phyloP scores from a whole-genome alignment of 2,113 vertebrate species.

The Collichthys lucidus region DNA sequence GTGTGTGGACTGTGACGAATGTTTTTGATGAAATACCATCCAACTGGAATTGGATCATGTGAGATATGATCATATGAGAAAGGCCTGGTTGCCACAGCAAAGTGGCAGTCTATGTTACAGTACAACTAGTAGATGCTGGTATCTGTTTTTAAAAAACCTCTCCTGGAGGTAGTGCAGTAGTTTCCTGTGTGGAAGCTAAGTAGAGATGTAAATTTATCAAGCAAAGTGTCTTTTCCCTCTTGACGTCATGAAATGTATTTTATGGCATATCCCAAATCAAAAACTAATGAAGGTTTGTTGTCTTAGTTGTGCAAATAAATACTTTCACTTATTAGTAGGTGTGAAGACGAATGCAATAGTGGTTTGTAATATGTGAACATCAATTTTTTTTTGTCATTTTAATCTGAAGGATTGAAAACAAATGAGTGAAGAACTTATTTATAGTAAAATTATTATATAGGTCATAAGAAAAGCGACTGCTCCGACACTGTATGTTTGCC shows the following conservation, averaged over 20 bases:
- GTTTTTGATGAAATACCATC: neutral
- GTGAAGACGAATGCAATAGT: neutral
- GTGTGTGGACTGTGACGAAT: neutral
- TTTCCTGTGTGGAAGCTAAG: too few species aligned
- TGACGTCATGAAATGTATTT: neutral
- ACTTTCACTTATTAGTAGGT: neutral
- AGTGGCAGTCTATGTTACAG: too few species aligned
- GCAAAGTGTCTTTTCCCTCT: neutral
- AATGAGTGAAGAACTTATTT: too few species aligned
- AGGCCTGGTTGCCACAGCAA: too few species aligned
- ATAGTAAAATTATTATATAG: too few species aligned
- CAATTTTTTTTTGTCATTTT: neutral
- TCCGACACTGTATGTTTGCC: neutral
- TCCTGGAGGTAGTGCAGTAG: too few species aligned
- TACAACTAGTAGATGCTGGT: neutral
- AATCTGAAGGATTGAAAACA: too few species aligned
- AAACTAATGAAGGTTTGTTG: neutral
- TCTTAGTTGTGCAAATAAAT: neutral
- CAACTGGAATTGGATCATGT: neutral
- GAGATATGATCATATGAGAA: neutral
- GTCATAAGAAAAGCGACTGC: neutral
- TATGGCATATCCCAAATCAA: neutral
- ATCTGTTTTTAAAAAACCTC: neutral
- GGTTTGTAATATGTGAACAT: neutral
- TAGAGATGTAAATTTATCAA: too few species aligned